Percentiles rank a stretch among this genome's conserved stretches.
Conservation (phyloP, 1,140 invertebrate genomes). For the Dendroctonus ponderosae region DNA sequence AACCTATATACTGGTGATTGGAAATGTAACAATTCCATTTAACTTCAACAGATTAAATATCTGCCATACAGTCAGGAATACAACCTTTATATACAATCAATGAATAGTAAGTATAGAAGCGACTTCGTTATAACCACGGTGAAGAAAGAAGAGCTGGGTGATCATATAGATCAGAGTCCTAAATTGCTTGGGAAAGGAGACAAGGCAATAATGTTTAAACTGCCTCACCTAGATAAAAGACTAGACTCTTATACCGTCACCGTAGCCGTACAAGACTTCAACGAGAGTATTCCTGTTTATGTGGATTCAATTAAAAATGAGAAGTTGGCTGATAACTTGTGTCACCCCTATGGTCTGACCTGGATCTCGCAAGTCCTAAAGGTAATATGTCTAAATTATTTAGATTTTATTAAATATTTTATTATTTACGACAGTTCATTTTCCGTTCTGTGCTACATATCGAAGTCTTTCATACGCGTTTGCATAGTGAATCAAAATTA, state of each 20-base stretch:
- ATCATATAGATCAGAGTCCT: slow-evolving; percentile 41
- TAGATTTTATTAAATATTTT: background rate
- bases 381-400: slow-evolving; percentile 18
- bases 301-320: slow-evolving; percentile 23
- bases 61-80: slow-evolving; percentile 40
- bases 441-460: too few relatives aligned
- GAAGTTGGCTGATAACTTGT: slow-evolving; percentile 37
- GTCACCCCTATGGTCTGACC: slow-evolving; percentile 38
- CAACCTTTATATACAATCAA: slow-evolving; percentile 37
- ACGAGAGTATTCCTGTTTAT: slow-evolving; percentile 30
- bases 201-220: slow-evolving; percentile 33
- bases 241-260: slow-evolving; percentile 35
- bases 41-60: slow-evolving; percentile 39
- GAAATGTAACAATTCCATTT: background rate
- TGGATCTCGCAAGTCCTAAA: slow-evolving; percentile 39
- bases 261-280: slow-evolving; percentile 40
- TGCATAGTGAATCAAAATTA: background rate
- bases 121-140: slow-evolving; percentile 24
- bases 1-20: background rate
- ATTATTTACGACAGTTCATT: too few relatives aligned
- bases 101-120: slow-evolving; percentile 39
- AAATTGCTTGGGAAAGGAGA: slow-evolving; percentile 34
- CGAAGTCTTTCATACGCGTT: background rate
- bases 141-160: slow-evolving; percentile 37
- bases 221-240: slow-evolving; percentile 36